phyloP scores from a whole-genome alignment of 2,888 invertebrate species.

The Brachypalpus laphriformis region DNA sequence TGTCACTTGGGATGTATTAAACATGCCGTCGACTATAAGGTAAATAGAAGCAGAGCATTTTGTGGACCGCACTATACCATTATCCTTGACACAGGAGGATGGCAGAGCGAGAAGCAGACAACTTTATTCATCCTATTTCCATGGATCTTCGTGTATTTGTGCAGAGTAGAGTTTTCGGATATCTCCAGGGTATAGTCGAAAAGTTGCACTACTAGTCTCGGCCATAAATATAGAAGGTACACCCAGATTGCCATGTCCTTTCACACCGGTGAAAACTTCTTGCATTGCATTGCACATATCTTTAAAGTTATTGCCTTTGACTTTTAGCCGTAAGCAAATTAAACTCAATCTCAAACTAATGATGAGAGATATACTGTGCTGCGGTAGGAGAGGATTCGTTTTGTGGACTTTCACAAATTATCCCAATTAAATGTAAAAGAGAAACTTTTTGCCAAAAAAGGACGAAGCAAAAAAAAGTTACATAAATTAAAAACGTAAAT shows the following conservation, averaged over 20 bases:
- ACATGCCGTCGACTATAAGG: slow-evolving; percentile 57
- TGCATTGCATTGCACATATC: slow-evolving; percentile 2
- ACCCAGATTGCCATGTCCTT: slow-evolving; percentile 53
- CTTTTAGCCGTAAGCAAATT: slow-evolving; percentile 57
- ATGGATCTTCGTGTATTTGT: slow-evolving; percentile 3
- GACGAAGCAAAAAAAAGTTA: slow-evolving; percentile 12
- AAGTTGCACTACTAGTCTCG: slow-evolving; percentile 51
- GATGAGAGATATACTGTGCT: slow-evolving; percentile 28
- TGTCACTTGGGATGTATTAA: slow-evolving; percentile 60
- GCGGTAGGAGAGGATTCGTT: slow-evolving; percentile 1
- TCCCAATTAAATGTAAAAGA: slow-evolving; percentile 65
- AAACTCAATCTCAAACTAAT: slow-evolving; percentile 53
- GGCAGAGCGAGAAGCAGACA: slow-evolving; percentile 1
- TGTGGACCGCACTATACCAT: neutral
- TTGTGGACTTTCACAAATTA: slow-evolving; percentile 65
- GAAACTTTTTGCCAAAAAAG: slow-evolving; percentile 39
- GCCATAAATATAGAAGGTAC: slow-evolving; percentile 60
- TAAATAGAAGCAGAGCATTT: slow-evolving; percentile 41
- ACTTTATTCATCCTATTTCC: slow-evolving; percentile 47
- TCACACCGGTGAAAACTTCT: slow-evolving; percentile 10
- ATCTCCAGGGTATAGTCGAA: slow-evolving; percentile 54
- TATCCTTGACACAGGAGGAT: neutral
- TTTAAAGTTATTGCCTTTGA: slow-evolving; percentile 26
- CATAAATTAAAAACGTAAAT: slow-evolving; percentile 51
- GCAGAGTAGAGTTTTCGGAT: slow-evolving; percentile 23